Conservation (phyloP, 2,797 vertebrate species). For the Myotis myotis region DNA sequence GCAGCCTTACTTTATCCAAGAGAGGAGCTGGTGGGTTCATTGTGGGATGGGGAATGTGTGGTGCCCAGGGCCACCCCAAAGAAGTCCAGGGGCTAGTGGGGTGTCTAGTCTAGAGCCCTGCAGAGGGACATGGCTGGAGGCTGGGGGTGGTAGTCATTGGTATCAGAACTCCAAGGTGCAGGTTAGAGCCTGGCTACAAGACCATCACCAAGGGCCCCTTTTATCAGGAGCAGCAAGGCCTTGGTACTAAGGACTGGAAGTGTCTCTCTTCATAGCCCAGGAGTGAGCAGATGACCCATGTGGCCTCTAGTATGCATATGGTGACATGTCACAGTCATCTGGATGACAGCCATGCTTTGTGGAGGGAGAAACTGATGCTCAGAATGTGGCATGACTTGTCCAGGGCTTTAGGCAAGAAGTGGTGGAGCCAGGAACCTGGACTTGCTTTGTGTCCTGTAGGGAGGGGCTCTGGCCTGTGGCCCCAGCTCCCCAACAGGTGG, state of each 20-base stretch:
- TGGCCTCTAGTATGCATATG: not conserved
- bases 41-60: not conserved
- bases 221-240: not conserved
- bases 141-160: not conserved
- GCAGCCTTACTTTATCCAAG: not conserved
- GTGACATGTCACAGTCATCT: not conserved
- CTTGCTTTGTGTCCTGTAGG: not conserved
- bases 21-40: not conserved
- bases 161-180: not conserved
- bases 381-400: not conserved
- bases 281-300: not conserved
- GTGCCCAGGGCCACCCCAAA: no score
- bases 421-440: not conserved
- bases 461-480: not conserved
- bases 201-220: not conserved
- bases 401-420: not conserved
- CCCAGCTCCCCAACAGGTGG: not conserved
- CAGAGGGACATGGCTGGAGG: not conserved
- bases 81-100: not conserved
- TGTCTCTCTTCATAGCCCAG: not conserved
- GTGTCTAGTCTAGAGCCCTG: not conserved
- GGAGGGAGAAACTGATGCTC: not conserved
- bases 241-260: slow-evolving; percentile 35
- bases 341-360: not conserved
- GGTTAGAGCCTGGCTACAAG: not conserved